phyloP scores from a whole-genome alignment of 2,113 vertebrate genomes.

The Etheostoma spectabile region DNA sequence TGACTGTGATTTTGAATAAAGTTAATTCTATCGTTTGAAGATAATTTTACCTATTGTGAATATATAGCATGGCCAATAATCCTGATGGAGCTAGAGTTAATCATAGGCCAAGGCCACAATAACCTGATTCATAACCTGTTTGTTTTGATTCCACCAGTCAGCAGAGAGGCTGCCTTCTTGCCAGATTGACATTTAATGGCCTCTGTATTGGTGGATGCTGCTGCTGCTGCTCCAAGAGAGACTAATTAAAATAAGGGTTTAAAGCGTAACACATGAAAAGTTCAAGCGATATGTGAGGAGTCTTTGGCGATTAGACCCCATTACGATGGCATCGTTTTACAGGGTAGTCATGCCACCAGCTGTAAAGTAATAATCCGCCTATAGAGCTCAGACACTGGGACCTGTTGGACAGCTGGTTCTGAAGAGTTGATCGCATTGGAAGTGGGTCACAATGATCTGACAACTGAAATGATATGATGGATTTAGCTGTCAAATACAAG shows the following conservation, averaged over 20 bases:
- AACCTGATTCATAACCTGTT: neutral
- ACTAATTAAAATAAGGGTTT: neutral
- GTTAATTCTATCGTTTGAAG: neutral
- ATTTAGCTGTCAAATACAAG: neutral
- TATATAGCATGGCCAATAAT: neutral
- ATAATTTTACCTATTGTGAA: neutral
- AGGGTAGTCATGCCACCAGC: neutral
- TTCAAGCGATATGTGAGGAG: neutral
- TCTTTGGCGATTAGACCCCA: neutral
- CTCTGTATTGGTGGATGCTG: neutral
- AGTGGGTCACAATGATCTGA: neutral
- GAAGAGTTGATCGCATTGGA: neutral
- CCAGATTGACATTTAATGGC: neutral
- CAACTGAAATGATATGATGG: neutral
- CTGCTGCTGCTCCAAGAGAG: neutral
- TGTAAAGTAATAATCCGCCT: neutral
- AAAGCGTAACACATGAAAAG: neutral
- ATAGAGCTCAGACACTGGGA: neutral
- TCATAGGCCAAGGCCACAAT: neutral
- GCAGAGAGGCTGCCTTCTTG: neutral
- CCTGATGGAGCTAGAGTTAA: neutral
- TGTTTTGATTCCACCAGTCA: neutral
- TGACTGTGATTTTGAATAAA: neutral
- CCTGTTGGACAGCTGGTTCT: too few species aligned
- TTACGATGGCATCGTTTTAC: neutral